These are phyloP conservation scores for Coreoperca whiteheadi DNA, from an alignment of 2,113 vertebrate species.

Conservation along the genomic window DNA sequence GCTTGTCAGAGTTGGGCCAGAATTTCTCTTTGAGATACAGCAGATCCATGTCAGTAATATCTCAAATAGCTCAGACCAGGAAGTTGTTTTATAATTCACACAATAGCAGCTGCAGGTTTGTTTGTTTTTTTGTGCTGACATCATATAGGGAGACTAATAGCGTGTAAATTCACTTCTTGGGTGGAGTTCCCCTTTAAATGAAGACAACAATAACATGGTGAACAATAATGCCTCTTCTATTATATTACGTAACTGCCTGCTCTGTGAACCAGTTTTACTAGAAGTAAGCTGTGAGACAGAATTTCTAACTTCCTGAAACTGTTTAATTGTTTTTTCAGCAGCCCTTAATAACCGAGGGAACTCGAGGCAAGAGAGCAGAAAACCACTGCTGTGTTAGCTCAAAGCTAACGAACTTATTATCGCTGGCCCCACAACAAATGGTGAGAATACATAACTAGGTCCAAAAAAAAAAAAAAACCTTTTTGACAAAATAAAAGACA, in stretches of 20 bases:
- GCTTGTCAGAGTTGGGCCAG: background rate
- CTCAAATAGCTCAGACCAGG: background rate
- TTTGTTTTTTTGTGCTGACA: background rate
- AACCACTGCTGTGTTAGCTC: constrained; percentile 5
- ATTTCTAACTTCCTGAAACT: constrained; percentile 1
- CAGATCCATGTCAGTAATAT: constrained; percentile 1
- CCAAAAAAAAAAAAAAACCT: background rate
- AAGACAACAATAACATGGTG: background rate
- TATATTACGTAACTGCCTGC: background rate
- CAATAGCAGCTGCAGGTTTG: constrained; percentile 16
- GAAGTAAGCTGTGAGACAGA: background rate
- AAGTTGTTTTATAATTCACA: background rate
- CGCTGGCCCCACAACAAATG: background rate
- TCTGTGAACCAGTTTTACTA: constrained; percentile 2
- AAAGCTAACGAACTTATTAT: constrained; percentile 8
- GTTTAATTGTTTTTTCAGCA: constrained; percentile 11
- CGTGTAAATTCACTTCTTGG: background rate
- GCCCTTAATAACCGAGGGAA: background rate
- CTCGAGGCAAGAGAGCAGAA: background rate
- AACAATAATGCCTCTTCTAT: background rate
- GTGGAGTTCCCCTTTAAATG: background rate
- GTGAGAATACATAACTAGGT: background rate
- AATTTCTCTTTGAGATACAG: background rate
- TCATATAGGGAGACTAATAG: background rate
- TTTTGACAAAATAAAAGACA: background rate